These are phyloP conservation scores for Porphyrio hochstetteri DNA, from an alignment of 2,113 vertebrate species.

Conservation along the genomic window DNA sequence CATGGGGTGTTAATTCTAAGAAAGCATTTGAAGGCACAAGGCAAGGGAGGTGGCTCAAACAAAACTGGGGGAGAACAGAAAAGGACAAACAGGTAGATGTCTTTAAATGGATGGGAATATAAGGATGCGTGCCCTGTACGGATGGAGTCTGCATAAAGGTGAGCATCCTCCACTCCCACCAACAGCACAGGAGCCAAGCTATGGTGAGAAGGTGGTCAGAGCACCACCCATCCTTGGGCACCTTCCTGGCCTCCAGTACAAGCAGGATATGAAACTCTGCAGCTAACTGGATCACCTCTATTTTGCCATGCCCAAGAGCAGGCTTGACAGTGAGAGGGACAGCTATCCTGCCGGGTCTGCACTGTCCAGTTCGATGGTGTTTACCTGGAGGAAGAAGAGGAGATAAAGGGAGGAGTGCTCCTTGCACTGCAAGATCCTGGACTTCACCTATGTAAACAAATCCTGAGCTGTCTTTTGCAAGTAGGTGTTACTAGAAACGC, in stretches of 20 bases:
- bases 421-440: neutral
- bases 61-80: neutral
- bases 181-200: neutral
- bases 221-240: neutral
- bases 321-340: neutral
- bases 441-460: neutral
- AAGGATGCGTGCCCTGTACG: neutral
- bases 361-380: neutral
- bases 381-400: neutral
- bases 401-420: neutral
- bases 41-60: neutral
- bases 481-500: neutral
- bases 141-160: neutral
- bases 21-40: neutral
- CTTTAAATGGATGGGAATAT: neutral
- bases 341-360: neutral
- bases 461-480: neutral
- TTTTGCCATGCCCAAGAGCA: neutral
- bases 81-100: neutral
- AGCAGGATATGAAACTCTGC: neutral
- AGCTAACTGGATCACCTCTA: neutral
- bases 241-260: neutral
- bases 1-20: neutral
- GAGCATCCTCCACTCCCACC: neutral
- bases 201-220: fast-evolving